Evolutionary conservation across 2,888 invertebrate genomes (phyloP), one percentile per base, ranked within the genome.

Genomic region (Eristalis pertinax): DNA sequence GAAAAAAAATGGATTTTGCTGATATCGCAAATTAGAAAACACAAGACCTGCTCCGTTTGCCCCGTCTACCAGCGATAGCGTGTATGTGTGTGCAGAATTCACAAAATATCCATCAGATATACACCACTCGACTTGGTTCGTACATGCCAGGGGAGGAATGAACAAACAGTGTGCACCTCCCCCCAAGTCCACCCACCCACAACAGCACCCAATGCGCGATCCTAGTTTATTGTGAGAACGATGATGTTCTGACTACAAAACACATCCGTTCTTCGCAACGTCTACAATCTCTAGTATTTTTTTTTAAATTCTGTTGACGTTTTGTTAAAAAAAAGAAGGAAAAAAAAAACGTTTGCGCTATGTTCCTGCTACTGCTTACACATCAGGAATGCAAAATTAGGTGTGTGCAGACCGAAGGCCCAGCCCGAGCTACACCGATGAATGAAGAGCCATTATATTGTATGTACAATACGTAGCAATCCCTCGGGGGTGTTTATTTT

Each of bases 11-110:
- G 79, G 73, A 84, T 87, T 79, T 84, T 69, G 84, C 87, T 87
- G 87, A 87, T 84, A 87, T 87, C 79, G 79, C 87, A 87, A 84
- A 87, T 86, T 79, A 84, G 87, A 87, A 84, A 87, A 79, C 79
- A 70, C 74, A 70, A 78, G 78, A 83, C 65, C 73, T 26, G 65
- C 50, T 70, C 67, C 72, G 38, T 63, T 69, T 64, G 72, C 41
- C 50, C 60, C 73, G 62, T 63, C 77, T 73, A 67, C 70, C 74
- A 73, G 64, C 62, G 19, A 73, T 83, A 60, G 62, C 24, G 62
- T 19, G 26, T 68, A 65, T 73, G 68, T 84, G 79, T 79, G 87
- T 75, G 72, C 69, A 56, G 87, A 87, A 87, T 87, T 87, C 64
- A 80, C 84, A 87, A 87, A 87, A 87, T 84, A 87, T 87, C 69